Conservation (phyloP, 2,888 invertebrate species). For the Heliconius sara region DNA sequence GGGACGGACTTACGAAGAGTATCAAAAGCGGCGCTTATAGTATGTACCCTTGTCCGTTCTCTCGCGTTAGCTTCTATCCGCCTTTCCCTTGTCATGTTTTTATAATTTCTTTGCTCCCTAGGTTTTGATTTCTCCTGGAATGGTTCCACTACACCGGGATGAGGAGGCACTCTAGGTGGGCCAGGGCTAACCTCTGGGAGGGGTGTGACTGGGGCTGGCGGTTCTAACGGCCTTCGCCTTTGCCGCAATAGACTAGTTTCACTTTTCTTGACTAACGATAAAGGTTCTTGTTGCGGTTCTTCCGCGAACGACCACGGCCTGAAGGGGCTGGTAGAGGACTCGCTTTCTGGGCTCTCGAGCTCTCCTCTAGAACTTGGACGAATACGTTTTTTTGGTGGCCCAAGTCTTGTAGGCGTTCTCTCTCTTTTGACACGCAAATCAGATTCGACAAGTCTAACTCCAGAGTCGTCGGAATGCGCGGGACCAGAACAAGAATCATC, state of each 20-base stretch:
- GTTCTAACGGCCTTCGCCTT: constrained; percentile 67
- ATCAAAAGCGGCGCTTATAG: constrained; percentile 97
- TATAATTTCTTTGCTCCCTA: constrained; percentile 93
- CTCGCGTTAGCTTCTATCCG: constrained; percentile 97
- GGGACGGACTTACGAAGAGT: constrained; percentile 93
- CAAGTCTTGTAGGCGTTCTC: constrained; percentile 67
- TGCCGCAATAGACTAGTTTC: constrained; percentile 68
- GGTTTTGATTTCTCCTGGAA: constrained; percentile 63
- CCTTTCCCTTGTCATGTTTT: constrained; percentile 96
- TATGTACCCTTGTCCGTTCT: constrained; percentile 96
- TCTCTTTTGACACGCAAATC: constrained; percentile 85
- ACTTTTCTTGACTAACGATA: constrained; percentile 84
- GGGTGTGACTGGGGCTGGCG: constrained; percentile 63
- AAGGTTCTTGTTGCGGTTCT: constrained; percentile 86
- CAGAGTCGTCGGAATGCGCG: constrained; percentile 81
- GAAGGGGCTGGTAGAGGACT: constrained; percentile 81
- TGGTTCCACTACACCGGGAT: constrained; percentile 76
- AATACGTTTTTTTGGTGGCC: constrained; percentile 89
- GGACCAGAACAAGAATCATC: constrained; percentile 84
- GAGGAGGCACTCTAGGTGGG: constrained; percentile 80
- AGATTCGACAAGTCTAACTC: constrained; percentile 73
- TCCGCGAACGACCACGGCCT: constrained; percentile 86
- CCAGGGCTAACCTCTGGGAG: constrained; percentile 61
- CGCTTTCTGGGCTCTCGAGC: constrained; percentile 70
- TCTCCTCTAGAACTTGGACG: constrained; percentile 78